These are phyloP conservation scores for Parauchenoglanis punctatus DNA, from an alignment of 2,797 vertebrate genomes.

Conservation along the genomic window DNA sequence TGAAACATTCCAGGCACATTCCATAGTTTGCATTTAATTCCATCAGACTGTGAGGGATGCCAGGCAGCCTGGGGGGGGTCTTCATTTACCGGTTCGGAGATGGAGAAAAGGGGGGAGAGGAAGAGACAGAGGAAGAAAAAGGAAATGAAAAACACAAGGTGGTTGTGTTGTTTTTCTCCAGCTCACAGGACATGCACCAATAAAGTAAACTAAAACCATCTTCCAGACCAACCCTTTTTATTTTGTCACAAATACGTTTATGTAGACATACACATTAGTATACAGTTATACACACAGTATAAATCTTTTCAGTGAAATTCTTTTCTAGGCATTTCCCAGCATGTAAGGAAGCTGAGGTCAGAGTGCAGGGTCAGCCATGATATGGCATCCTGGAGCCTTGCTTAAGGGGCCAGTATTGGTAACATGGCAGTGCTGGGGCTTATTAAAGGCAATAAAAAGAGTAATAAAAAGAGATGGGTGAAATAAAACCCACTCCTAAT, in stretches of 20 bases:
- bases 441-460: no score
- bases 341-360: neutral
- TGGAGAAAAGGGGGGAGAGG: conserved; percentile 58
- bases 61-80: conserved; percentile 53
- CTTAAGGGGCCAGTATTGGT: no score
- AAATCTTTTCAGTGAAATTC: neutral
- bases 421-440: neutral
- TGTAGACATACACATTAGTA: no score
- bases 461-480: no score
- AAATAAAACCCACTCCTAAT: no score
- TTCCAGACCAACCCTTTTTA: neutral
- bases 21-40: conserved; percentile 73
- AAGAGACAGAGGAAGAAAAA: conserved; percentile 66
- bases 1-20: conserved; percentile 76
- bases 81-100: conserved; percentile 40
- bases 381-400: neutral
- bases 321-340: neutral
- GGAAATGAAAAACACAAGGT: neutral
- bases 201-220: neutral
- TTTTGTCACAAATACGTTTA: neutral
- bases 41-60: conserved; percentile 74
- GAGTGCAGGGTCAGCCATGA: neutral
- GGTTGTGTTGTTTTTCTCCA: neutral
- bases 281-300: no score
- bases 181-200: neutral